Evolutionary conservation across 2,888 invertebrate genomes (phyloP).

Genomic region (Mylabris sibirica): DNA sequence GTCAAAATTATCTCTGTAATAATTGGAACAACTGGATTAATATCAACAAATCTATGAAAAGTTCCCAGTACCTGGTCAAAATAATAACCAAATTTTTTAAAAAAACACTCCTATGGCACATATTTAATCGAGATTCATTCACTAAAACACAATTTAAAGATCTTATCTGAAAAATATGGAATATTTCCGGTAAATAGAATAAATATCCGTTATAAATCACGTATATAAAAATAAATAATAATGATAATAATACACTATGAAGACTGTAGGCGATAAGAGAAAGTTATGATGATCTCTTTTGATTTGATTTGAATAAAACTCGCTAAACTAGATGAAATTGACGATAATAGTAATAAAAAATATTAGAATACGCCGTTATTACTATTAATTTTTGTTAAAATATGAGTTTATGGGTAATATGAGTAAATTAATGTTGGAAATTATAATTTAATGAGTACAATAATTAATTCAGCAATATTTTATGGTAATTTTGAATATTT

Average conservation of each 20-base stretch:
- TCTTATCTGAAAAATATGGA: too few species aligned
- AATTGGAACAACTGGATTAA: too few species aligned
- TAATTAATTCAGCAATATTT: slow-evolving; percentile 2
- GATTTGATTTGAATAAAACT: slow-evolving; percentile 39
- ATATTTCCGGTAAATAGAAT: too few species aligned
- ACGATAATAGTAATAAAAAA: slow-evolving; percentile 13
- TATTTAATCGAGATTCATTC: too few species aligned
- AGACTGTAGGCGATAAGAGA: slow-evolving; percentile 50
- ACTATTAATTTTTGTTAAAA: background rate
- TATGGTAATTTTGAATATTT: background rate
- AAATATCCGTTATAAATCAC: too few species aligned
- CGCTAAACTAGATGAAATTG: slow-evolving; percentile 25
- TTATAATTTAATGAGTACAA: background rate
- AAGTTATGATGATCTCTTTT: slow-evolving; percentile 53
- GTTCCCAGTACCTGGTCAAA: too few species aligned
- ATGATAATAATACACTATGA: slow-evolving; percentile 46
- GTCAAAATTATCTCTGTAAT: too few species aligned
- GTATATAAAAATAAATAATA: too few species aligned
- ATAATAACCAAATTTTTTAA: too few species aligned
- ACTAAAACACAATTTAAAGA: too few species aligned
- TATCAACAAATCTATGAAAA: too few species aligned
- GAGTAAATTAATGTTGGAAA: background rate
- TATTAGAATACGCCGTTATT: background rate
- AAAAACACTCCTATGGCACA: too few species aligned
- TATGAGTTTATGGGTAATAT: slow-evolving; percentile 5